Evolutionary conservation across 2,888 invertebrate genomes (phyloP), one percentile per base, ranked within the genome.

Genomic region (Rhamnusium bicolor): DNA sequence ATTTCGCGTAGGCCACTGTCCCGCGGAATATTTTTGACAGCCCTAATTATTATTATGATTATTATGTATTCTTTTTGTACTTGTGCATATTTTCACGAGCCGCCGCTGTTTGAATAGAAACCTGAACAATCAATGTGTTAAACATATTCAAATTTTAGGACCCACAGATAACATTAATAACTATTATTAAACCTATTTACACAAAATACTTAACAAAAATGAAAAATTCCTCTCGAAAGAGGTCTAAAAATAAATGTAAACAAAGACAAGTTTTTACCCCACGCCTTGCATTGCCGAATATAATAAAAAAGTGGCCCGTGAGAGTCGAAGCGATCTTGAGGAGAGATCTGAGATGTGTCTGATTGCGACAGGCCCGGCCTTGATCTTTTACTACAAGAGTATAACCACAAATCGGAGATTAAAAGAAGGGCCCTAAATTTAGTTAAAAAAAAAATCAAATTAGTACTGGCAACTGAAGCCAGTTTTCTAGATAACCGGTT

Each of bases 221-320:
- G 40, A 40, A 61, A 58, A 61, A 32, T 66, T 75, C 70, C 67
- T 72, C 69, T 75, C 76, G 61, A 72, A 71, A 61, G n/a, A 63
- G 62, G 49, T 73, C 76, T 79, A 77, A 79, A 79, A 77, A 77
- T 77, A 72, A 72, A 70, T 72, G 79, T 74, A 77, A 77, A 79
- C 69, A 75, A 63, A 74, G 73, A 66, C 65, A 54, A 71, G 75
- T 77, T 74, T 72, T 71, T 72, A 72, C 71, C 74, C 71, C 72
- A 73, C 69, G 71, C 69, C 62, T 4, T 19, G 65, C 46, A 18
- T 46, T 21, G 61, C 21, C 19, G 40, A 40, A 61, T 46, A 19
- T 61, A 61, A 61, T 61, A 46, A 61, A 61, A n/a, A 61, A 61
- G 61, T 21, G 46, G 61, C 46, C 61, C 19, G 61, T 18, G 16